A percentile compares a stretch with the other conserved stretches of the same genome.
These are phyloP conservation scores for Mormyrus iriodes DNA, from an alignment of 2,113 vertebrate genomes.

Conservation along the genomic window DNA sequence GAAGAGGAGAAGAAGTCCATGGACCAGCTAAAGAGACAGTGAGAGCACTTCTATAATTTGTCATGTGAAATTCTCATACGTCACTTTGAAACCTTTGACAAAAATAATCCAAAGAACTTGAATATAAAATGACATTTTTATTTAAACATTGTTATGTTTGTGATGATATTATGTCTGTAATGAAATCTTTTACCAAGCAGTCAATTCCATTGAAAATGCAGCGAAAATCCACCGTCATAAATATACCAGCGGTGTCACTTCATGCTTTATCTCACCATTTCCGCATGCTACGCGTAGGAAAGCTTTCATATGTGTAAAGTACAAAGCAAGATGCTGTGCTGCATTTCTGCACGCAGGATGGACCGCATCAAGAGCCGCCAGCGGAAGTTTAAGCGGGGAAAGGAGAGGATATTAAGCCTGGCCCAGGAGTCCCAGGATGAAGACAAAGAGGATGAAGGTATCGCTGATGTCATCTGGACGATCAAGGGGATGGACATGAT, in stretches of 20 bases:
- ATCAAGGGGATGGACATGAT: not conserved
- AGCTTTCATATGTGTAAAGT: not conserved
- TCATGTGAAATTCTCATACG: not conserved
- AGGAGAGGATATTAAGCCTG: slow-evolving; percentile 84
- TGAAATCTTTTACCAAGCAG: not conserved
- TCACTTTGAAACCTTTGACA: too few relatives aligned
- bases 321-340: not conserved
- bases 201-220: not conserved
- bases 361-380: slow-evolving; percentile 90
- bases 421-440: slow-evolving; percentile 71
- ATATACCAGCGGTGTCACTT: not conserved
- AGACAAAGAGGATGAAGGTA: slow-evolving; percentile 68
- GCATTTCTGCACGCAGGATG: slow-evolving; percentile 65
- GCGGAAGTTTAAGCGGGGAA: slow-evolving; percentile 90
- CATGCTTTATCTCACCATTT: too few relatives aligned
- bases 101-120: too few relatives aligned
- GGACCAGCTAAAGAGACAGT: slow-evolving; percentile 96
- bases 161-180: not conserved
- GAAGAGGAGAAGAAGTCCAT: slow-evolving; percentile 93
- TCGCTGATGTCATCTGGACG: not conserved
- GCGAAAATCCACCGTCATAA: not conserved
- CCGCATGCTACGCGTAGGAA: not conserved
- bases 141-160: too few relatives aligned
- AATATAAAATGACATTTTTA: too few relatives aligned
- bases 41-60: slow-evolving; percentile 40